Evolutionary conservation across 2,797 vertebrate genomes (phyloP).

Genomic region (Acipenser oxyrinchus): DNA sequence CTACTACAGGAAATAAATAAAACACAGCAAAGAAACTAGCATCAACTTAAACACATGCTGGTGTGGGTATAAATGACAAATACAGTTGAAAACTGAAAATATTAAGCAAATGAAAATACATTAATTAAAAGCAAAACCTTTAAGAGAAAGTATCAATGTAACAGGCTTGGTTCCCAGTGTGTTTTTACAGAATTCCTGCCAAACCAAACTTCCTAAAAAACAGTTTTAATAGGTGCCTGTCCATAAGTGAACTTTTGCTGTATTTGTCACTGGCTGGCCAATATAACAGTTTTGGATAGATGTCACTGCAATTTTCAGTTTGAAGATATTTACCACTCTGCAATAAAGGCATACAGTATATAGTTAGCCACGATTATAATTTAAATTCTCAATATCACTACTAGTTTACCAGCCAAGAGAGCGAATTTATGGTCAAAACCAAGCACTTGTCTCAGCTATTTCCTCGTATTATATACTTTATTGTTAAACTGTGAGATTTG

Average conservation of each 20-base stretch:
- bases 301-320: too few relatives aligned
- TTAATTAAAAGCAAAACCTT: slow-evolving; percentile 8
- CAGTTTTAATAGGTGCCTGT: slow-evolving; percentile 6
- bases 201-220: slow-evolving; percentile 45
- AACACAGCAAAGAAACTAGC: too few relatives aligned
- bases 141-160: neutral
- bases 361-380: too few relatives aligned
- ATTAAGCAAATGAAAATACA: neutral
- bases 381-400: too few relatives aligned
- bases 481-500: slow-evolving; percentile 39
- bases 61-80: too few relatives aligned
- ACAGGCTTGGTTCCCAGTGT: slow-evolving; percentile 31
- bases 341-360: too few relatives aligned
- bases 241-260: neutral
- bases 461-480: slow-evolving; percentile 48
- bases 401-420: neutral
- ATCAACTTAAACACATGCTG: too few relatives aligned
- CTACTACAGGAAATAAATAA: too few relatives aligned
- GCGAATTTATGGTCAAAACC: slow-evolving; percentile 28
- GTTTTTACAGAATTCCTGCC: slow-evolving; percentile 37
- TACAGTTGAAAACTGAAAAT: too few relatives aligned
- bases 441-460: slow-evolving; percentile 38
- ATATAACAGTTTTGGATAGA: neutral
- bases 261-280: neutral
- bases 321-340: too few relatives aligned